Base-by-base conservation (phyloP, 2,888 invertebrate species). In the Taenaris catops region DNA sequence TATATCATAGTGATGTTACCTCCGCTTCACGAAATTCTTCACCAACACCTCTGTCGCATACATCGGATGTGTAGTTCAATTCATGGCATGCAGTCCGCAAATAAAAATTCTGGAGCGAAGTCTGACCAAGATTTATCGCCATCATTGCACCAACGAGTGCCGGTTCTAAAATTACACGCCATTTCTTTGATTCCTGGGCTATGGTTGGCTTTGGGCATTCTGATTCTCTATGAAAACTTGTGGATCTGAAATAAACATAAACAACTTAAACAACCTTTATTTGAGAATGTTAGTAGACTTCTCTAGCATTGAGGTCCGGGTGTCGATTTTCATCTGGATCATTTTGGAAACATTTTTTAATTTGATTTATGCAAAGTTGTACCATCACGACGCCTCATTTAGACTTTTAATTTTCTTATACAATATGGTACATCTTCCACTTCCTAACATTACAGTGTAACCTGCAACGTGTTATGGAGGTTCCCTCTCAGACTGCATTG, bases 51-150 rank as follows among this genome's bases (percentile, higher is more conserved):
- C 89, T 91, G 36, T 89, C 87, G 56, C 94, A 94, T 2, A 92
- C 84, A 49, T 89, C 86, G 24, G 87, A 75, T 1, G 89, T 66
- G 49, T 91, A 89, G 0, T 75, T 86, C 40, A 93, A 71, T 58
- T 94, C 93, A 12, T 91, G 80, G 52, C 94, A 94, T 0, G 93
- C 93, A 50, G 93, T 93, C 51, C 92, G 90, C 40, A 93, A 71
- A 58, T 92, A 92, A 35, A 93, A 79, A 63, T 93, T 93, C 63
- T 93, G 93, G 6, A 92, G 87, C 4, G 92, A 92, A n/a, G 93
- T 80, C 50, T 90, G 90, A 0, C 92, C 91, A 7, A 86, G 57
- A 51, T 80, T 81, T 54, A 86, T 86, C 2, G 86, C 84, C 49
- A 84, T 67, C 81, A 93, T 92, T 53, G 92, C 90, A 26, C 91